Evolutionary conservation across 2,888 invertebrate genomes (phyloP).

Genomic region (Drosophila anomalata): DNA sequence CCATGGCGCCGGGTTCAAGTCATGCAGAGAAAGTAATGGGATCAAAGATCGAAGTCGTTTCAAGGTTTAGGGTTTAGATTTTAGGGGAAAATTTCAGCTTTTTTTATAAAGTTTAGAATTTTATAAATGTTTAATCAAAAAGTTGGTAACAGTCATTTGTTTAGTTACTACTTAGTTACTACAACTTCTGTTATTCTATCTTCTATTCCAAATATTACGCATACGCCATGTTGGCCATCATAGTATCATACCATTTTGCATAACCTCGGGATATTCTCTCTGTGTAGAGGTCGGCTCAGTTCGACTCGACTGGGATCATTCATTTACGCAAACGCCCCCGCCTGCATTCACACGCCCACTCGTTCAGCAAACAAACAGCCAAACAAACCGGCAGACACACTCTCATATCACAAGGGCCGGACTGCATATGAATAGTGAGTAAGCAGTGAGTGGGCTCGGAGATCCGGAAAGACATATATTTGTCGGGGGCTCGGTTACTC

Average conservation of each 20-base stretch:
- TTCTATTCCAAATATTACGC: not conserved
- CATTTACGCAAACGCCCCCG: constrained; percentile 71
- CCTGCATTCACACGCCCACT: constrained; percentile 60
- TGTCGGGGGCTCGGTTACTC: constrained; percentile 33
- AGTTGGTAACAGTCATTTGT: too few species aligned
- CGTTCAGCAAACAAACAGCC: constrained; percentile 61
- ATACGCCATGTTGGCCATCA: too few species aligned
- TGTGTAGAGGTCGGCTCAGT: constrained; percentile 27
- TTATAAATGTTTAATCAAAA: not conserved
- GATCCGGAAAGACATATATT: constrained; percentile 15
- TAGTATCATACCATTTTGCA: too few species aligned
- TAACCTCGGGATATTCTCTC: not conserved
- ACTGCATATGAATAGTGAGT: constrained; percentile 75
- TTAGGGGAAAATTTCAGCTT: not conserved
- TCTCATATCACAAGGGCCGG: constrained; percentile 43
- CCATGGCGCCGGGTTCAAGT: not conserved
- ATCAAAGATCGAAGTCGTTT: constrained; percentile 1
- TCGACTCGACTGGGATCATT: constrained; percentile 63
- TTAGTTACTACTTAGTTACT: too few species aligned
- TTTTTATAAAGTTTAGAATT: not conserved
- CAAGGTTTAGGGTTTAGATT: not conserved
- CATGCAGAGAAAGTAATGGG: constrained; percentile 2
- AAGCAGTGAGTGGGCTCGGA: constrained; percentile 25
- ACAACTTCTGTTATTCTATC: too few species aligned
- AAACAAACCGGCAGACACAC: constrained; percentile 42